A percentile compares a stretch with the other conserved stretches of the same genome.
These are phyloP conservation scores for Acanthosepion lycidas DNA, from an alignment of 2,888 invertebrate genomes.

Conservation along the genomic window DNA sequence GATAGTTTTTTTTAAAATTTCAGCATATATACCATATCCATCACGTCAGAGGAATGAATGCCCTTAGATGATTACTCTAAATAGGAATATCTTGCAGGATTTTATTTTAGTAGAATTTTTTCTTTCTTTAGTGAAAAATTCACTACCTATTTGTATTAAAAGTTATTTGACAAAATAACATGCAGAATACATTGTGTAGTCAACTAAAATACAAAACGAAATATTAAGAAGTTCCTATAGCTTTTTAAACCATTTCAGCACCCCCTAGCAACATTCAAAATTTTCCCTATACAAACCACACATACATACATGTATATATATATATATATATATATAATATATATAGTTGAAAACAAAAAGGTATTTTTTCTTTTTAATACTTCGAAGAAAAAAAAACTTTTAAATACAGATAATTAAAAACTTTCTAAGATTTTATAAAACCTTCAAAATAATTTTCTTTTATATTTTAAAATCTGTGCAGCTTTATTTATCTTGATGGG, in stretches of 20 bases:
- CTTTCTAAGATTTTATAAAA: no score
- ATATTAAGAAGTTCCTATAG: neutral
- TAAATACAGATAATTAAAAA: neutral
- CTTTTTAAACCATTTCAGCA: no score
- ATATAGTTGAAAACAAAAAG: no score
- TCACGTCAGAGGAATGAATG: neutral
- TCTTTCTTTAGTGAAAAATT: neutral
- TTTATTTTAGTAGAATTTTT: neutral
- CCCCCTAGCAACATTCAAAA: no score
- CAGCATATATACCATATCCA: neutral
- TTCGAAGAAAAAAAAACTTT: no score
- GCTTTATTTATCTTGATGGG: neutral
- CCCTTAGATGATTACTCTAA: neutral
- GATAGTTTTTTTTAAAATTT: neutral
- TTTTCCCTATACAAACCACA: neutral
- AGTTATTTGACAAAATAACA: neutral
- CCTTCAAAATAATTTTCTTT: neutral
- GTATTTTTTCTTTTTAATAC: no score
- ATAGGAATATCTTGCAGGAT: neutral
- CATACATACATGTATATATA: neutral
- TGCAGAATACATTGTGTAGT: neutral
- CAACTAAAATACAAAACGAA: neutral
- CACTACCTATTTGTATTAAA: neutral
- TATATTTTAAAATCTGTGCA: constrained; percentile 41
- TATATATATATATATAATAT: neutral